Conservation (phyloP, 53 echinoderm and acorn worm species). For the Arbacia lixula region DNA sequence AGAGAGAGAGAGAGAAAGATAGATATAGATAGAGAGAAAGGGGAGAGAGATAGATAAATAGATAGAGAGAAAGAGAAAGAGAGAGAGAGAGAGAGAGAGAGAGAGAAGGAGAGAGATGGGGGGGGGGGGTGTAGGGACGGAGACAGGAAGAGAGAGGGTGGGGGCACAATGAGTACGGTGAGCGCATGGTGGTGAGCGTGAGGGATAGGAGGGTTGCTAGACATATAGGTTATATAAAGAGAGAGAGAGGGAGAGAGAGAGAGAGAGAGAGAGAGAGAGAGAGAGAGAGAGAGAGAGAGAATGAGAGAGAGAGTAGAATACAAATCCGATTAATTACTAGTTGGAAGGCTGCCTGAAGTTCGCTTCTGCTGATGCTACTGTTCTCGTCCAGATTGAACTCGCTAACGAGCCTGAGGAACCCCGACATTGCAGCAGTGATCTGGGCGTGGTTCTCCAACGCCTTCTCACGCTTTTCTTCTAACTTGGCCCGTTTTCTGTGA, state of each 20-base stretch:
- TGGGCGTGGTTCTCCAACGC: constrained; percentile 53
- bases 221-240: too few relatives aligned
- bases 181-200: neutral
- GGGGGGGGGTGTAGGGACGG: neutral
- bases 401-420: constrained; percentile 75
- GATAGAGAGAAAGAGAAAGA: neutral
- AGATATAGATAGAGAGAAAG: neutral
- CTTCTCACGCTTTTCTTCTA: constrained; percentile 41
- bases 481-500: constrained; percentile 39
- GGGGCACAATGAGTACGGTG: neutral
- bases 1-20: neutral
- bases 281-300: neutral
- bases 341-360: constrained; percentile 72
- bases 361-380: constrained; percentile 64
- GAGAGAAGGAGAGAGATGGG: neutral
- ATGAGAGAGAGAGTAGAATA: neutral
- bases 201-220: neutral
- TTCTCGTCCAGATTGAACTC: constrained; percentile 66
- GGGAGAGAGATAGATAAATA: neutral
- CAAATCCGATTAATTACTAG: constrained; percentile 34
- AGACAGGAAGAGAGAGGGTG: neutral
- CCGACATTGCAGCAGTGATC: constrained; percentile 74
- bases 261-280: neutral
- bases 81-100: neutral
- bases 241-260: neutral